A percentile compares a stretch with the other conserved stretches of the same genome.
phyloP scores from a whole-genome alignment of 2,113 vertebrate genomes.

The Pelobates fuscus region DNA sequence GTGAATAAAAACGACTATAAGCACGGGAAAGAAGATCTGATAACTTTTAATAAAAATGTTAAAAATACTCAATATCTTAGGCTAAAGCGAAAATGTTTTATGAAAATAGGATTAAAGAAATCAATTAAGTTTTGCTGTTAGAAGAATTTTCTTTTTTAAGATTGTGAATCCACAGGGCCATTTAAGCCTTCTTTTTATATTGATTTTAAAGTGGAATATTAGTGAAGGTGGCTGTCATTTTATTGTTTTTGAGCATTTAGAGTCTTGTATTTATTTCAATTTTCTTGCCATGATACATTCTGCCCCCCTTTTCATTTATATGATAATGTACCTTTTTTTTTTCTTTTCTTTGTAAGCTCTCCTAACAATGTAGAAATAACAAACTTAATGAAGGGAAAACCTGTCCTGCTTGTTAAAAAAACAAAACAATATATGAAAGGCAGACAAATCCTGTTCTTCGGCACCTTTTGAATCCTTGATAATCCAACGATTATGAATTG shows the following conservation, averaged over 20 bases:
- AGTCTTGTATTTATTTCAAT: slow-evolving; percentile 26
- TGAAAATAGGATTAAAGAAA: too few species aligned
- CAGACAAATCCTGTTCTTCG: background rate
- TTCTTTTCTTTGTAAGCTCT: background rate
- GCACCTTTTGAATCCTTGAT: slow-evolving; percentile 23
- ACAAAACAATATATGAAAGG: slow-evolving; percentile 21
- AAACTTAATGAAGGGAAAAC: slow-evolving; percentile 9
- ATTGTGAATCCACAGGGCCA: background rate
- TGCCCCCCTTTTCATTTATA: slow-evolving; percentile 41
- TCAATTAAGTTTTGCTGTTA: too few species aligned
- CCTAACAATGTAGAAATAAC: background rate
- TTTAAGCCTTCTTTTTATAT: background rate
- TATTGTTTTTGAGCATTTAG: slow-evolving; percentile 23
- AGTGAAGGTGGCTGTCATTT: background rate
- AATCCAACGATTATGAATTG: slow-evolving; percentile 30
- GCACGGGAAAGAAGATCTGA: too few species aligned
- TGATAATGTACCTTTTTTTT: slow-evolving; percentile 23
- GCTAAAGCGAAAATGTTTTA: too few species aligned
- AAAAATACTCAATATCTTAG: too few species aligned
- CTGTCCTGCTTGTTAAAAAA: slow-evolving; percentile 10
- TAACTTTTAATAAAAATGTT: too few species aligned
- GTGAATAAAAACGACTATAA: too few species aligned
- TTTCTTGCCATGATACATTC: slow-evolving; percentile 31
- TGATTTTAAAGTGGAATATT: background rate
- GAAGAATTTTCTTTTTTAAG: background rate